These are phyloP conservation scores for Hesperia comma DNA, from an alignment of 2,888 invertebrate species.

Conservation along the genomic window DNA sequence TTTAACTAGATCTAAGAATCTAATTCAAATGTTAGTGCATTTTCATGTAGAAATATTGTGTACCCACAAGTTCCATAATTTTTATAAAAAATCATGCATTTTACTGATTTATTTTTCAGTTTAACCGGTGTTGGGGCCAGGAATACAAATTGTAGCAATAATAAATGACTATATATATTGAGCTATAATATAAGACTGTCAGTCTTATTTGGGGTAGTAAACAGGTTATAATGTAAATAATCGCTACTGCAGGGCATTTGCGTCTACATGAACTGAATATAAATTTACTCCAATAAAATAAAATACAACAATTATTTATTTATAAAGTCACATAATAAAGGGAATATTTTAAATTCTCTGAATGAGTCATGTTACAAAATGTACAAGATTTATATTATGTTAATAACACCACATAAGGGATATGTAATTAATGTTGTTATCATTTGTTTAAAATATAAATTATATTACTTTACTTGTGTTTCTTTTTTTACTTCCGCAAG, in stretches of 20 bases:
- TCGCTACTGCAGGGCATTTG: too few species aligned
- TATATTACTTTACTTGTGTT: constrained; percentile 17
- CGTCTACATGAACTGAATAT: too few species aligned
- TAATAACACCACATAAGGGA: constrained; percentile 39
- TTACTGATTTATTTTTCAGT: background rate
- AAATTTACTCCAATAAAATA: too few species aligned
- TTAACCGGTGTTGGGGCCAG: constrained; percentile 1
- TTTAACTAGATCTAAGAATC: background rate
- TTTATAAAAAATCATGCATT: background rate
- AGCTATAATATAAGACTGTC: too few species aligned
- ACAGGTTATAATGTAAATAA: too few species aligned
- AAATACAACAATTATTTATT: too few species aligned
- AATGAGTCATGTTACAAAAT: constrained; percentile 33
- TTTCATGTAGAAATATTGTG: background rate
- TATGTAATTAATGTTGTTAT: constrained; percentile 41
- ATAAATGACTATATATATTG: too few species aligned
- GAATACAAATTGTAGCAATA: background rate
- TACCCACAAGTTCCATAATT: background rate
- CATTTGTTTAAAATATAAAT: constrained; percentile 38
- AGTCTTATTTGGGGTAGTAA: too few species aligned
- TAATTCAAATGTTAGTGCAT: background rate
- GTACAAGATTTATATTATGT: constrained; percentile 57
- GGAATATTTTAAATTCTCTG: background rate
- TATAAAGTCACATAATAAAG: too few species aligned
- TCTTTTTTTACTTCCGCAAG: constrained; percentile 8